Evolutionary conservation across 2,113 vertebrate genomes (phyloP).

Genomic region (Triplophysa tibetana): DNA sequence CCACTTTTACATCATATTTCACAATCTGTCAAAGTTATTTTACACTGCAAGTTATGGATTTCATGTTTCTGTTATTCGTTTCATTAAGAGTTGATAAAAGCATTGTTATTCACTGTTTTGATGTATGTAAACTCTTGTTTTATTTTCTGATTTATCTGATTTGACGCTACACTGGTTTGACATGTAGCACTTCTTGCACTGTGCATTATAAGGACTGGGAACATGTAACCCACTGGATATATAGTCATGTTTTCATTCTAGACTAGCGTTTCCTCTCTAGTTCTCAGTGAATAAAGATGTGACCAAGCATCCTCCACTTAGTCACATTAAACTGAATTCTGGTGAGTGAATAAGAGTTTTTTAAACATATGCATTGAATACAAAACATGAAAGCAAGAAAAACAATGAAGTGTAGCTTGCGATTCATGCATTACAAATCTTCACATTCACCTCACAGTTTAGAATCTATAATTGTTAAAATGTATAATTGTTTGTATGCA

Average conservation of each 20-base stretch:
- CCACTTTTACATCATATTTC: conserved; percentile 58
- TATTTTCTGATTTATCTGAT: conserved; percentile 82
- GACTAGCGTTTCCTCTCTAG: conserved; percentile 99
- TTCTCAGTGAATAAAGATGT: conserved; percentile 99
- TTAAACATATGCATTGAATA: conserved; percentile 99
- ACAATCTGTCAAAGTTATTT: conserved; percentile 88
- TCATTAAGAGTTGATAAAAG: conserved; percentile 85
- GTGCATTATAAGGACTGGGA: conserved; percentile 99
- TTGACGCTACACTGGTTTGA: conserved; percentile 99
- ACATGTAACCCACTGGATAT: conserved; percentile 93
- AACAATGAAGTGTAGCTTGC: not conserved
- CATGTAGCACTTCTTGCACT: conserved; percentile 99
- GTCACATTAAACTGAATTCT: conserved; percentile 99
- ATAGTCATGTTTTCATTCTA: conserved; percentile 83
- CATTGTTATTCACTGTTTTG: conserved; percentile 88
- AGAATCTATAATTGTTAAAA: too few species aligned
- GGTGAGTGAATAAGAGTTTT: conserved; percentile 99
- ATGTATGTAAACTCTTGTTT: conserved; percentile 86
- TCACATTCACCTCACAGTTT: too few species aligned
- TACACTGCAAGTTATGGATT: conserved; percentile 95
- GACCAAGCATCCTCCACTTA: conserved; percentile 99
- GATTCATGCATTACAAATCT: too few species aligned
- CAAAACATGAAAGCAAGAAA: conserved; percentile 60
- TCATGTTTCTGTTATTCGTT: conserved; percentile 73
- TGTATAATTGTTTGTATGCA: too few species aligned